Conservation (phyloP, 2,113 vertebrate species). For the Anhinga rufa region DNA sequence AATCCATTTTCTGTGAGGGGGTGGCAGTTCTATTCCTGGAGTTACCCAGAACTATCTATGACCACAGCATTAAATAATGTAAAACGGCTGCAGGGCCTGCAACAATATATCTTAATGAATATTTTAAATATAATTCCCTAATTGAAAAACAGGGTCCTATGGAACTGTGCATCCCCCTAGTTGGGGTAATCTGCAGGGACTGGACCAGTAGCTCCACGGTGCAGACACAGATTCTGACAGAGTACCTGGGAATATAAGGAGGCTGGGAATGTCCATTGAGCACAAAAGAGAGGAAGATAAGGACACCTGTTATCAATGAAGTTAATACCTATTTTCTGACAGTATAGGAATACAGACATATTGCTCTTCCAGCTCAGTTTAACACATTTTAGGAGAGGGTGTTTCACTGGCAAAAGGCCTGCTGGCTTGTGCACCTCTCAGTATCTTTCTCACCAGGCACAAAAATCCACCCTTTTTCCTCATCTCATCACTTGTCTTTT, state of each 20-base stretch:
- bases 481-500: neutral
- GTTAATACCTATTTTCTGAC: neutral
- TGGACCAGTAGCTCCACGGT: neutral
- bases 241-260: neutral
- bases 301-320: neutral
- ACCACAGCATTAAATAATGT: neutral
- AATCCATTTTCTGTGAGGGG: neutral
- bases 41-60: constrained; percentile 1
- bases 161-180: neutral
- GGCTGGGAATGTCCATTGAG: neutral
- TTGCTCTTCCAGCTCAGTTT: neutral
- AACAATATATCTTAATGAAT: neutral
- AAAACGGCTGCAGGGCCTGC: neutral
- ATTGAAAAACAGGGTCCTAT: neutral
- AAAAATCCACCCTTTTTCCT: neutral
- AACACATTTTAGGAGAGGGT: neutral
- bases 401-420: neutral
- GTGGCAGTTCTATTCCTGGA: constrained; percentile 20
- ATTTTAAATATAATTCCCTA: neutral
- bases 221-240: neutral
- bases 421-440: neutral
- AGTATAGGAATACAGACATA: neutral
- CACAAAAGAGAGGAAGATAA: neutral
- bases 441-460: neutral
- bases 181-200: neutral